A percentile compares a stretch with the other conserved stretches of the same genome.
phyloP scores from a whole-genome alignment of 2,888 invertebrate species.

The Lypha dubia region DNA sequence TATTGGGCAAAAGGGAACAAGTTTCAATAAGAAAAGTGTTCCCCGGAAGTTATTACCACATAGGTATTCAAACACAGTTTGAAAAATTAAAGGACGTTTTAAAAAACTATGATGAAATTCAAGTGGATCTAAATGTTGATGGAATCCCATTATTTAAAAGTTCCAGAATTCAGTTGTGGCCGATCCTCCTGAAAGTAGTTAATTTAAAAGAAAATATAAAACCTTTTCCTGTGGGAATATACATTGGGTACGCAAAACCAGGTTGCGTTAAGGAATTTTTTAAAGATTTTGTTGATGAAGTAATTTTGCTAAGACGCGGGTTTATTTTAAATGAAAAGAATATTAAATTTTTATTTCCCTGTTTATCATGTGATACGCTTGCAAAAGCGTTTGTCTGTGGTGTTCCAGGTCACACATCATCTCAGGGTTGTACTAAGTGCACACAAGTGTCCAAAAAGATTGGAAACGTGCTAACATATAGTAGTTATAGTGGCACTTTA shows the following conservation, averaged over 20 bases:
- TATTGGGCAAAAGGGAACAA: not conserved
- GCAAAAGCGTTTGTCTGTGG: not conserved
- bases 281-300: conserved; percentile 47
- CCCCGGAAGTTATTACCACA: not conserved
- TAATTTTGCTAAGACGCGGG: conserved; percentile 7
- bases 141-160: conserved; percentile 16
- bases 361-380: not conserved
- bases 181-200: conserved; percentile 22
- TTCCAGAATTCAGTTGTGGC: conserved; percentile 33
- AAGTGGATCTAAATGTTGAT: not conserved
- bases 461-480: not conserved
- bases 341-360: not conserved
- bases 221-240: conserved; percentile 34
- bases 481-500: no score
- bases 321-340: conserved; percentile 28
- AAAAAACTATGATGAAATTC: conserved; percentile 10
- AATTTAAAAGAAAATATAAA: conserved; percentile 26
- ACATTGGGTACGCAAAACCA: conserved; percentile 35
- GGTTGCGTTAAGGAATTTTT: conserved; percentile 32
- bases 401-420: not conserved
- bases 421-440: conserved; percentile 1
- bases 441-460: not conserved
- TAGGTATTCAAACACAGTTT: conserved; percentile 3
- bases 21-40: not conserved
- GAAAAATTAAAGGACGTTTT: conserved; percentile 8